Evolutionary conservation across 2,888 invertebrate species (phyloP).

Genomic region (Xanthorhoe designata): DNA sequence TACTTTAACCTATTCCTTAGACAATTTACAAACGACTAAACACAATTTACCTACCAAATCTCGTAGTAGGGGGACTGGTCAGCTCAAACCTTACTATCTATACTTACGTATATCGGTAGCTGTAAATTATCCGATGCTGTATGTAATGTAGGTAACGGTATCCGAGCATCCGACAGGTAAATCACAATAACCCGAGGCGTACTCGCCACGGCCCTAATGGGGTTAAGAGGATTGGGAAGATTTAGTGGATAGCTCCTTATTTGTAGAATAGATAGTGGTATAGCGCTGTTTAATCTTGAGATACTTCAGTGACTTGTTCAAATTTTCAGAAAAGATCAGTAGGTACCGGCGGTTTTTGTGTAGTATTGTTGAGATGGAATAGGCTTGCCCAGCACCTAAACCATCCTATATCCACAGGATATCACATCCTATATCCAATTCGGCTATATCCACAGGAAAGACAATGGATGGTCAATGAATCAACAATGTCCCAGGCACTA

Average conservation of each 20-base stretch:
- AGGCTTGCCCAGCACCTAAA: too few relatives aligned
- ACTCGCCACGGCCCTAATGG: conserved; percentile 45
- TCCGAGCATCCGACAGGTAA: conserved; percentile 36
- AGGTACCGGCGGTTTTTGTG: too few relatives aligned
- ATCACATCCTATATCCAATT: too few relatives aligned
- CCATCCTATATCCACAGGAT: too few relatives aligned
- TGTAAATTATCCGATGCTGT: conserved; percentile 27
- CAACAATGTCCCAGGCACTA: too few relatives aligned
- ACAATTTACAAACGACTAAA: too few relatives aligned
- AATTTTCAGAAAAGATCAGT: too few relatives aligned
- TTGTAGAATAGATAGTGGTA: conserved; percentile 5
- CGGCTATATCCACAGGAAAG: too few relatives aligned
- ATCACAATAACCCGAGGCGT: conserved; percentile 44
- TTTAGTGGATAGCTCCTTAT: conserved; percentile 33
- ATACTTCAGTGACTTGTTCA: too few relatives aligned
- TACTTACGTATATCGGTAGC: conserved; percentile 3
- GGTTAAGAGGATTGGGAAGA: conserved; percentile 45
- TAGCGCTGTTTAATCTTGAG: background rate
- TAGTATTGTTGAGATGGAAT: too few relatives aligned
- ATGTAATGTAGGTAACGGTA: conserved; percentile 29
- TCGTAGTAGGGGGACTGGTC: background rate
- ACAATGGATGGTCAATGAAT: too few relatives aligned
- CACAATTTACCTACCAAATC: background rate
- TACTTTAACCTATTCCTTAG: too few relatives aligned
- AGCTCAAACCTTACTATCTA: background rate